Conservation (phyloP, 2,113 vertebrate species). For the Onychostoma macrolepis region DNA sequence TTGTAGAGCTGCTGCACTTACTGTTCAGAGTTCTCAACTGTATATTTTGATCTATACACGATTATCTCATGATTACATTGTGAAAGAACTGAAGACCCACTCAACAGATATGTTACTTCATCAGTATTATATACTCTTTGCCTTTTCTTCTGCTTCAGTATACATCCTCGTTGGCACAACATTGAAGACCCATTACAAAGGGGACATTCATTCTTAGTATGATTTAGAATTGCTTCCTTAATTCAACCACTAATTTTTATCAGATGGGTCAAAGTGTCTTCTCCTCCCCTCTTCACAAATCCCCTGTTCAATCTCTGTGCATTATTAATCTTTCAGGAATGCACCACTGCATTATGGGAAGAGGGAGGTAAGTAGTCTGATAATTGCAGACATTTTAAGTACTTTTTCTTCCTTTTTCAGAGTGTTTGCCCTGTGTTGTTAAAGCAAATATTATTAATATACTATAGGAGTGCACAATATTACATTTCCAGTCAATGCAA, state of each 20-base stretch:
- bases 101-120: neutral
- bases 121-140: neutral
- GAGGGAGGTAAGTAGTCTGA: neutral
- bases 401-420: neutral
- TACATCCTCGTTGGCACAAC: conserved; percentile 29
- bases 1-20: conserved; percentile 10
- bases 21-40: neutral
- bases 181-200: conserved; percentile 33
- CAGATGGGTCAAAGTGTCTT: conserved; percentile 50
- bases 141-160: neutral
- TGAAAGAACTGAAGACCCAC: neutral
- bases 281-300: conserved; percentile 16
- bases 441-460: neutral
- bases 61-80: neutral
- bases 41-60: neutral
- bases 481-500: neutral
- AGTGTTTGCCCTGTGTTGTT: neutral
- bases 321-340: conserved; percentile 13
- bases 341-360: conserved; percentile 3
- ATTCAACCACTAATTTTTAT: conserved; percentile 55
- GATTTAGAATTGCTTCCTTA: conserved; percentile 46
- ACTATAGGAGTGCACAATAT: neutral
- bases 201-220: conserved; percentile 46
- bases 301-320: neutral
- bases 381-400: neutral